Percentiles rank a stretch among this genome's conserved stretches.
Evolutionary conservation across 37 sponge, comb jelly and placozoan genomes (phyloP).

Genomic region (Spongilla lacustris): DNA sequence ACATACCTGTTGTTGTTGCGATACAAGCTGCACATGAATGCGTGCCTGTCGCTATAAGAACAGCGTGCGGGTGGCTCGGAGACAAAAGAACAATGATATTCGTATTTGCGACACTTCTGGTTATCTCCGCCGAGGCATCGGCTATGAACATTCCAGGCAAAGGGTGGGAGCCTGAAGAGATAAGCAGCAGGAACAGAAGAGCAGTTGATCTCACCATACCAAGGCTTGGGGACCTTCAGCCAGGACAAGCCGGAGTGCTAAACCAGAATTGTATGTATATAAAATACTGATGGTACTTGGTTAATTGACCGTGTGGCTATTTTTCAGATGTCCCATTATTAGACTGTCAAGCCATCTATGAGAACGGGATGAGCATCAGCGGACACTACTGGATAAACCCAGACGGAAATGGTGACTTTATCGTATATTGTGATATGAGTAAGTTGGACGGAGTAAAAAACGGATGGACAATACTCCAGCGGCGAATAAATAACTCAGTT

Average conservation of each 20-base stretch:
- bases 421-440: background rate
- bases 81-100: background rate
- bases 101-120: background rate
- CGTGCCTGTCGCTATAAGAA: background rate
- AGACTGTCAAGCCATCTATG: background rate
- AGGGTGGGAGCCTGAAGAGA: background rate
- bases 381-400: background rate
- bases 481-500: conserved; percentile 27
- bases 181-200: background rate
- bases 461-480: conserved; percentile 74
- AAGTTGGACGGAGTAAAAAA: background rate
- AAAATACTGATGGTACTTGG: too few relatives aligned
- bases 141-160: background rate
- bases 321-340: background rate
- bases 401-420: background rate
- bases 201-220: background rate
- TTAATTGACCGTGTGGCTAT: background rate
- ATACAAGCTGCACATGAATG: too few relatives aligned
- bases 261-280: background rate
- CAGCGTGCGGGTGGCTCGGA: background rate
- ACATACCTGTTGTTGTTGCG: background rate
- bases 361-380: background rate
- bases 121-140: background rate
- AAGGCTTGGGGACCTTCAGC: background rate
- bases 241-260: background rate